A percentile compares a stretch with the other conserved stretches of the same genome.
Evolutionary conservation across 2,113 vertebrate genomes (phyloP).

Genomic region (Brachirus orientalis): DNA sequence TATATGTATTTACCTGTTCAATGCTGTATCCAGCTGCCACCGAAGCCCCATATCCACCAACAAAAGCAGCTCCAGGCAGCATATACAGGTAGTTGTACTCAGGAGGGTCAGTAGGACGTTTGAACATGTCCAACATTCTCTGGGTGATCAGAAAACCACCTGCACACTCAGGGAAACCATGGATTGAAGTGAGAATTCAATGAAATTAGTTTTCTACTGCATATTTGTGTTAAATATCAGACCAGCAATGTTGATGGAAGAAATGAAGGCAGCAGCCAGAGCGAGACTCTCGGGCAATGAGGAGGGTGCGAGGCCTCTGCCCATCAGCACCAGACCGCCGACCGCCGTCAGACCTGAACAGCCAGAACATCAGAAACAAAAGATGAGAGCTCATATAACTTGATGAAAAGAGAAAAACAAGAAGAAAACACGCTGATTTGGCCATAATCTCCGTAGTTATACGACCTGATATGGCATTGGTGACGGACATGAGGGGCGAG

Average conservation of each 20-base stretch:
- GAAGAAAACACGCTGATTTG: not conserved
- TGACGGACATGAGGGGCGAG: constrained; percentile 98
- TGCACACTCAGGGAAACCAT: constrained; percentile 25
- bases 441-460: not conserved
- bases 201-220: not conserved
- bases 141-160: constrained; percentile 83
- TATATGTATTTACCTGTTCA: constrained; percentile 70
- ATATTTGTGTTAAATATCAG: constrained; percentile 5
- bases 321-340: constrained; percentile 86
- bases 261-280: constrained; percentile 84
- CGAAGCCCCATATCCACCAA: constrained; percentile 77
- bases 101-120: constrained; percentile 79
- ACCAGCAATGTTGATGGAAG: constrained; percentile 86
- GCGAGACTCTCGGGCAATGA: constrained; percentile 79
- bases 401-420: not conserved
- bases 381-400: too few species aligned
- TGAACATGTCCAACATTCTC: constrained; percentile 84
- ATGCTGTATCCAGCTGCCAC: constrained; percentile 66
- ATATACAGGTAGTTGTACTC: constrained; percentile 82
- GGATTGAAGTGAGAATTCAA: not conserved
- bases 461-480: constrained; percentile 97
- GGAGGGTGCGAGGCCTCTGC: constrained; percentile 82
- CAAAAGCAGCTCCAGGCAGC: constrained; percentile 73
- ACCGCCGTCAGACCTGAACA: constrained; percentile 83
- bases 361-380: not conserved